Conservation (phyloP, 2,113 vertebrate genomes). For the Nycticorax nycticorax region DNA sequence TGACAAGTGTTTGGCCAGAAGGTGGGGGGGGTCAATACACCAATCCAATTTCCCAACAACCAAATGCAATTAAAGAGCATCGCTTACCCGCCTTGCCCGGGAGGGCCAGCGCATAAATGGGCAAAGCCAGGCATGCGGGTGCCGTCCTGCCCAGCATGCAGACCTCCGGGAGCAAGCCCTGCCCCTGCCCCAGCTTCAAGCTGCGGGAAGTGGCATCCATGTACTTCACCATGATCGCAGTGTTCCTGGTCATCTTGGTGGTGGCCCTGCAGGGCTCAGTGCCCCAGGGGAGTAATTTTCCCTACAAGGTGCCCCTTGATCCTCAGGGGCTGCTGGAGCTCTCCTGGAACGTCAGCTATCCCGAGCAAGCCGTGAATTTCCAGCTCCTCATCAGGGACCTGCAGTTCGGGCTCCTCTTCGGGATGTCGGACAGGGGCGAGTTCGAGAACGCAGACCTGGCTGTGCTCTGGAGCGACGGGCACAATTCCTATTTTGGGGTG, state of each 20-base stretch:
- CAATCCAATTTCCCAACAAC: constrained; percentile 87
- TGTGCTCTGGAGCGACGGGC: constrained; percentile 86
- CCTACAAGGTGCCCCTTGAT: constrained; percentile 86
- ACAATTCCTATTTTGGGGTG: constrained; percentile 88
- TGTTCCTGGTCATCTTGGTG: constrained; percentile 88
- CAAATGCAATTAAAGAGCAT: constrained; percentile 85
- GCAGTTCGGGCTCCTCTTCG: constrained; percentile 83
- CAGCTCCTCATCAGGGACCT: constrained; percentile 75
- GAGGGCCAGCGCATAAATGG: constrained; percentile 75
- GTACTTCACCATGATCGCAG: constrained; percentile 85
- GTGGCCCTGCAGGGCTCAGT: constrained; percentile 81
- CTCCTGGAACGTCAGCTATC: constrained; percentile 92
- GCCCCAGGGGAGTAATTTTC: constrained; percentile 61
- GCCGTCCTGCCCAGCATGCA: constrained; percentile 39
- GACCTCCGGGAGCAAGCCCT: neutral
- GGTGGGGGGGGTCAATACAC: constrained; percentile 68
- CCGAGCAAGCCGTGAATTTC: constrained; percentile 78
- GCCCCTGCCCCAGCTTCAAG: constrained; percentile 61
- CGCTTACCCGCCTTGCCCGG: constrained; percentile 1
- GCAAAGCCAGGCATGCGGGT: neutral
- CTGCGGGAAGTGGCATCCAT: constrained; percentile 84
- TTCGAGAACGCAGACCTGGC: constrained; percentile 86
- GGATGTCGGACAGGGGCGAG: constrained; percentile 91
- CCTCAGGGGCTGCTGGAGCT: constrained; percentile 82
- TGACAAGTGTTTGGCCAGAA: constrained; percentile 77